phyloP scores from a whole-genome alignment of 2,113 vertebrate genomes.

The Trinectes maculatus region DNA sequence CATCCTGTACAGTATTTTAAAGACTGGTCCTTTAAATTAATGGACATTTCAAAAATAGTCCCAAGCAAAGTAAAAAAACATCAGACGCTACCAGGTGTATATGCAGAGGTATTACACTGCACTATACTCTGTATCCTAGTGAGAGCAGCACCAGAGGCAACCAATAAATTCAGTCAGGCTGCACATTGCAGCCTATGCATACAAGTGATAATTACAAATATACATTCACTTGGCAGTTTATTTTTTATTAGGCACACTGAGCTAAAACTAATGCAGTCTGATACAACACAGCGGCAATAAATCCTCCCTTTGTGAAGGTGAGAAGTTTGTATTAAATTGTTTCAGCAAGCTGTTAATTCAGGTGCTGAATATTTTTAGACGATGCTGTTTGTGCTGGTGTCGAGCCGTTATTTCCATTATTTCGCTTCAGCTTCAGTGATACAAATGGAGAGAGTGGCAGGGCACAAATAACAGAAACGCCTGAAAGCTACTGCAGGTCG shows the following conservation, averaged over 20 bases:
- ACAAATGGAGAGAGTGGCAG: background rate
- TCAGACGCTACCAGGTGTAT: background rate
- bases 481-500: background rate
- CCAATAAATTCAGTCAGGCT: background rate
- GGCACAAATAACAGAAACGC: background rate
- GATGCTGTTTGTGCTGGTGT: background rate
- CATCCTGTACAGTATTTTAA: no score
- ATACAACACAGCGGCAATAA: background rate
- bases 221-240: background rate
- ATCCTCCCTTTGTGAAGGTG: background rate
- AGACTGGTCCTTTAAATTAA: no score
- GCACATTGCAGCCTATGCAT: background rate
- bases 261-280: background rate
- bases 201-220: background rate
- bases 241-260: no score
- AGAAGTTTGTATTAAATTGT: background rate
- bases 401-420: background rate
- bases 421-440: background rate
- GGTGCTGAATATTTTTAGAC: background rate
- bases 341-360: background rate
- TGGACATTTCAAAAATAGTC: no score
- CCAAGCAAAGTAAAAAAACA: background rate
- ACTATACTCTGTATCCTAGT: background rate
- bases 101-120: background rate
- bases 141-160: background rate